Evolutionary conservation across 2,888 invertebrate genomes (phyloP), one percentile per base, ranked within the genome.

Genomic region (Loripinus fragilis): DNA sequence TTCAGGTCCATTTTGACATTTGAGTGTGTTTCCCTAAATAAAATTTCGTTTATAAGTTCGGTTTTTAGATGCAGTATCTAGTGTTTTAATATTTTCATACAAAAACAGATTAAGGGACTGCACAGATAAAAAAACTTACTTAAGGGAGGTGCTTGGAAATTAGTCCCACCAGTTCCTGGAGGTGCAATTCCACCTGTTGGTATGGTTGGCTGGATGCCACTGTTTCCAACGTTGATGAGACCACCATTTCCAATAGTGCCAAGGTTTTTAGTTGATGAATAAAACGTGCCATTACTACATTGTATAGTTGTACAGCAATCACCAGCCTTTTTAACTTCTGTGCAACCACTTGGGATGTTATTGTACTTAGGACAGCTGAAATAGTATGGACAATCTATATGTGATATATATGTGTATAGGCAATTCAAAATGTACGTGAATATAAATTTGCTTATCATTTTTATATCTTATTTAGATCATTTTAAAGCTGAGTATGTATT

Each of bases 141-240:
- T 25, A 90, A 81, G 35, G 83, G 82, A 12, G 90, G 87, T 20
- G 88, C 87, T 12, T 80, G 74, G 67, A 76, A 80, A 20, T 76
- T 76, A 12, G 90, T 86, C n/a, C 88, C 90, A 10, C 90, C 90
- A 0, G 88, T 87, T 41, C 90, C 90, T 15, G 90, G 90, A 25
- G 81, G 83, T 2, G 86, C 86, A 1, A 73, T 76, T 5, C 76
- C 86, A 20, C 89, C 89, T n/a, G 86, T 84, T 30, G 87, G 86
- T 5, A 85, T 70, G 0, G 90, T 90, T 12, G 90, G 90, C 2
- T 77, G 67, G 10, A 86, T 81, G 25, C 66, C 66, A n/a, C 83
- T 81, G 20, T 85, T 74, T 28, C 80, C 81, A 0, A 85, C 81
- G 42, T 75, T 55, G 65, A 90, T 87, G 20, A 88, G 83, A 38